Base-by-base conservation (phyloP, 2,797 vertebrate genomes). In the Ceyx erithaca region DNA sequence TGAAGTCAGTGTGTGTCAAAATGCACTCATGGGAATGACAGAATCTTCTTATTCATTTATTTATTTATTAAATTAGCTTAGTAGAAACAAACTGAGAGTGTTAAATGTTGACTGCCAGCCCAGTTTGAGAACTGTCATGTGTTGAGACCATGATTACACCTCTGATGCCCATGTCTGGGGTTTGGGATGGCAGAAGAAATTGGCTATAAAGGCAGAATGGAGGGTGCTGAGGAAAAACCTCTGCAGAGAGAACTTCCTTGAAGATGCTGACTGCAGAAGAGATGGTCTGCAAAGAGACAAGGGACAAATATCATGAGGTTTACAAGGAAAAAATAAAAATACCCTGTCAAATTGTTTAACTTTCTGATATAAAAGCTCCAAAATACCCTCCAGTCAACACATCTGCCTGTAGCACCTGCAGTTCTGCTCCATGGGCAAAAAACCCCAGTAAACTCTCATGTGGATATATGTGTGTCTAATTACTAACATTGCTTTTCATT, bases 11-110 rank as follows among this genome's bases (percentile, higher is more conserved):
- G 28, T 52, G 28, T 30, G 28, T 30, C 25, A 30, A 52, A 67
- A 62, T 0, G 0, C 1, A 0, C 8, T 63, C 28, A 33, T 0
- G 0, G 55, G 46, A 80, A 54, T 11, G 2, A 30, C 19, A 62
- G 57, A 67, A 52, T 7, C 2, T 23, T 33, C 48, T 51, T 40
- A 40, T 40, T 37, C 37, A 37, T 37, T 40, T 40, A 40, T 25
- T 46, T 52, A 43, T 33, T 25, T 49, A 25, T 14, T 25, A 8
- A 26, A 28, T 58, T 75, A 54, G 25, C 21, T 67, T 45, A 31
- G 26, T 28, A 55, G 51, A 72, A 87, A 18, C 15, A 55, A 82
- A 46, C 5, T 14, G 28, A 46, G 1, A 1, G 2, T 28, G 46
- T 26, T 57, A 25, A 67, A 25, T n/a, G 10, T 16, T 31, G 8